Conservation (phyloP, 2,113 vertebrate species). For the Pionites leucogaster region DNA sequence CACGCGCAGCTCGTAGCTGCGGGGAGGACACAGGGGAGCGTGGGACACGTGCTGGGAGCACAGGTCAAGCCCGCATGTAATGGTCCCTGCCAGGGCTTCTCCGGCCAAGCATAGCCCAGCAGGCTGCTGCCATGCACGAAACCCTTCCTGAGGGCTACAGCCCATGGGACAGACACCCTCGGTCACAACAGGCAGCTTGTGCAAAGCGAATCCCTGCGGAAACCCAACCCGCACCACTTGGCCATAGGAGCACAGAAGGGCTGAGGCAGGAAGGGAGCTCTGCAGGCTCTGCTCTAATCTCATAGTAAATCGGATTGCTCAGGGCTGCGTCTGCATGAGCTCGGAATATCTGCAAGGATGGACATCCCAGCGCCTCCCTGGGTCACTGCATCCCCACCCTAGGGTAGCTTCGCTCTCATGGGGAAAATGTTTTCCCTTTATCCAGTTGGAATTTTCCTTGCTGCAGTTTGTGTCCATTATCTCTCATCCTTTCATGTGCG, state of each 20-base stretch:
- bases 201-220: background rate
- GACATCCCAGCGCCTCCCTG: background rate
- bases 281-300: background rate
- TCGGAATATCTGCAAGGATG: background rate
- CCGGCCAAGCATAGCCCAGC: background rate
- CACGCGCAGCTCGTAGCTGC: slow-evolving; percentile 89
- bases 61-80: background rate
- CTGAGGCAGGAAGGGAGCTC: background rate
- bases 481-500: background rate
- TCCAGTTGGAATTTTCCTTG: background rate
- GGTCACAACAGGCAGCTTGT: background rate
- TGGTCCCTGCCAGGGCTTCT: background rate
- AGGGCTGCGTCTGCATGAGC: background rate
- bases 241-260: background rate
- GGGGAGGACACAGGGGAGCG: background rate
- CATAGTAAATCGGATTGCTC: background rate
- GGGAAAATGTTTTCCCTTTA: background rate
- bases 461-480: background rate
- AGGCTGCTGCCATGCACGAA: background rate
- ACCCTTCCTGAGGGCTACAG: background rate
- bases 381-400: background rate
- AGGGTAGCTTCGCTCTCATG: background rate
- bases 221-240: background rate
- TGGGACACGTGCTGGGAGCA: background rate
- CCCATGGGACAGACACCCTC: background rate